Evolutionary conservation across 2,113 vertebrate genomes (phyloP).

Genomic region (Cyprinodon variegatus): DNA sequence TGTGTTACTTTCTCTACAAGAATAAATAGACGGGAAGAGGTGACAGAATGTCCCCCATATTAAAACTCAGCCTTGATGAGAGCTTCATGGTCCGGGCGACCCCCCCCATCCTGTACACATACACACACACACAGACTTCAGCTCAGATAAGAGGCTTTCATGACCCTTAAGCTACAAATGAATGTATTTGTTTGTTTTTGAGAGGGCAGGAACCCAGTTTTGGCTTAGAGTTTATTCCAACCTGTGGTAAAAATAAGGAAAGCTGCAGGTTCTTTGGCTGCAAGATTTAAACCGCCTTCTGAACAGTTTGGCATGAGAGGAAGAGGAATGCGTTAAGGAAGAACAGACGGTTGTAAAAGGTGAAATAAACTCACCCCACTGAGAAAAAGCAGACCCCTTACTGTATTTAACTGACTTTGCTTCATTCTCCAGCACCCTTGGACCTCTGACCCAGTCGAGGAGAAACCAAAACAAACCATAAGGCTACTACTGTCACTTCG

Average conservation of each 20-base stretch:
- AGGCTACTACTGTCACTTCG: slow-evolving; percentile 62
- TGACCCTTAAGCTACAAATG: slow-evolving; percentile 15
- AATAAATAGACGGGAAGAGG: slow-evolving; percentile 59
- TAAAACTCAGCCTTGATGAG: slow-evolving; percentile 29
- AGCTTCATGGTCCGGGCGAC: slow-evolving; percentile 5
- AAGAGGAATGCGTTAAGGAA: slow-evolving; percentile 42
- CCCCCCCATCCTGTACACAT: too few relatives aligned
- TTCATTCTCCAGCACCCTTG: slow-evolving; percentile 60
- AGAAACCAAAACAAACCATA: slow-evolving; percentile 72
- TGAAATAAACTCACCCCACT: slow-evolving; percentile 66
- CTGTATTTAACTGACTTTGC: slow-evolving; percentile 43
- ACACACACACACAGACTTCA: slow-evolving; percentile 6
- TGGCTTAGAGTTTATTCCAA: slow-evolving; percentile 48
- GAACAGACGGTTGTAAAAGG: slow-evolving; percentile 51
- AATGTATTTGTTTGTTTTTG: slow-evolving; percentile 39
- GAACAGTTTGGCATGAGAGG: slow-evolving; percentile 46
- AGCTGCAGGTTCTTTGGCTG: slow-evolving; percentile 57
- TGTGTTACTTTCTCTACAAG: slow-evolving; percentile 30
- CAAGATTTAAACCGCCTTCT: slow-evolving; percentile 56
- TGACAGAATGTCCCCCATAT: slow-evolving; percentile 49
- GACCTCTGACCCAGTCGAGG: slow-evolving; percentile 67
- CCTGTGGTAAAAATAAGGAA: slow-evolving; percentile 55
- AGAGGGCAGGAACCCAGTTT: slow-evolving; percentile 47
- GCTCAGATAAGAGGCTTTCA: slow-evolving; percentile 27
- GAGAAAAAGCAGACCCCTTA: slow-evolving; percentile 39